Percentiles rank a stretch among this genome's conserved stretches.
These are phyloP conservation scores for Cecidostiba fungosa DNA, from an alignment of 2,888 invertebrate species.

Conservation along the genomic window DNA sequence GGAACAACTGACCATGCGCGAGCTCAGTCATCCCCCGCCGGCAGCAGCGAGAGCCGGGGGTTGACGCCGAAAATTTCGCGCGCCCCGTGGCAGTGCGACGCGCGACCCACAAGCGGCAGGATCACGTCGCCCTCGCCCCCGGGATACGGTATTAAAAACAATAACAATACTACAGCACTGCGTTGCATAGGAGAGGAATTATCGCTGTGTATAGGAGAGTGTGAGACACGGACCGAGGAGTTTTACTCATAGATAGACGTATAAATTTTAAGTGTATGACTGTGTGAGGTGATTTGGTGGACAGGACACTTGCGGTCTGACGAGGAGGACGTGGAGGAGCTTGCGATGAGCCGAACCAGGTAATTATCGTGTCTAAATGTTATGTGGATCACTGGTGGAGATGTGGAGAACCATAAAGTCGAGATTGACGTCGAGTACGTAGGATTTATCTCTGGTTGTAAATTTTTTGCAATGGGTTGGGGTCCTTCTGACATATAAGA, in stretches of 20 bases:
- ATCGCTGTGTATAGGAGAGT: neutral
- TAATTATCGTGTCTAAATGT: slow-evolving; percentile 41
- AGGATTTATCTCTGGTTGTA: neutral
- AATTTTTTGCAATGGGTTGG: neutral
- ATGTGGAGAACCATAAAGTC: slow-evolving; percentile 46
- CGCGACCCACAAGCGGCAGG: slow-evolving; percentile 75
- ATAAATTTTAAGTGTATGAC: neutral
- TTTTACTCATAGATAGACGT: neutral
- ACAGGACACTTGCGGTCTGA: neutral
- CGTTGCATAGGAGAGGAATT: neutral
- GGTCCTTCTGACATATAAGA: too few relatives aligned
- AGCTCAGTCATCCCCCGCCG: slow-evolving; percentile 13
- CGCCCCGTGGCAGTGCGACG: slow-evolving; percentile 73
- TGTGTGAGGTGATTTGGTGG: slow-evolving; percentile 4
- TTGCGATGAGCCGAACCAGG: slow-evolving; percentile 31
- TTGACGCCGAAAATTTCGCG: slow-evolving; percentile 53
- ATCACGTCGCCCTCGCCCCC: slow-evolving; percentile 75
- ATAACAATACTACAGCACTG: neutral
- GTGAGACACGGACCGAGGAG: neutral
- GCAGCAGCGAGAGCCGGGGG: neutral
- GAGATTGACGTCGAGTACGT: neutral
- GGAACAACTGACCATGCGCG: slow-evolving; percentile 50
- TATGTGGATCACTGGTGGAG: neutral
- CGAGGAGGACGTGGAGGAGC: neutral
- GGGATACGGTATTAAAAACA: slow-evolving; percentile 41